Percentiles rank a stretch among this genome's conserved stretches.
Conservation (phyloP, 2,797 vertebrate species). For the Anas bernieri region DNA sequence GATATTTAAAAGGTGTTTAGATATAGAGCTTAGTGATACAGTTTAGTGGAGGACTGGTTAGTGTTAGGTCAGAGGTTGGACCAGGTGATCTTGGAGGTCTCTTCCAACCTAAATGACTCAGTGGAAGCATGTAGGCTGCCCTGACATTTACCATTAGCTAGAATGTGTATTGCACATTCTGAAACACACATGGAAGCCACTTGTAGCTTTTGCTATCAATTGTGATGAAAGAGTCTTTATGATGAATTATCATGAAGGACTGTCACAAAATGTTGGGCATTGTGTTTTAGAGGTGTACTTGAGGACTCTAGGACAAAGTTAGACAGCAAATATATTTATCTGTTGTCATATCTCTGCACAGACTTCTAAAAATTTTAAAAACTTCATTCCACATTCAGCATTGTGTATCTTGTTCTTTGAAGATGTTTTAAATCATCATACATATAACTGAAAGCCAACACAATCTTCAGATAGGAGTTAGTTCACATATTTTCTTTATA, state of each 20-base stretch:
- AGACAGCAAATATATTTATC: neutral
- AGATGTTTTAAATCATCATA: neutral
- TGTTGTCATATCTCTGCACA: neutral
- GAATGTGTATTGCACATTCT: neutral
- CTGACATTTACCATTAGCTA: neutral
- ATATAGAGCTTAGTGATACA: no score
- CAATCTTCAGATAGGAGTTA: neutral
- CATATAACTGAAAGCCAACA: neutral
- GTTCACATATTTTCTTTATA: neutral
- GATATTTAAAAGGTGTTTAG: no score
- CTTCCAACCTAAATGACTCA: no score
- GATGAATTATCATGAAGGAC: neutral
- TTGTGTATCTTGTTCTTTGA: neutral
- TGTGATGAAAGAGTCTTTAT: neutral
- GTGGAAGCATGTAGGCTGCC: neutral
- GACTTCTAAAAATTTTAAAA: neutral
- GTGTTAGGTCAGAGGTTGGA: no score
- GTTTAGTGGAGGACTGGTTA: no score
- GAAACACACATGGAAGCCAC: neutral
- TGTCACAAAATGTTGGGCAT: neutral
- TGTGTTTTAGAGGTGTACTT: neutral
- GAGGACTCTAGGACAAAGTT: neutral
- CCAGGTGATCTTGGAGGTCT: no score
- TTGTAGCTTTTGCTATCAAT: neutral
- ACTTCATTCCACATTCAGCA: neutral